phyloP scores from a whole-genome alignment of 92 coral and sea anemone species.

The Galaxea fascicularis region DNA sequence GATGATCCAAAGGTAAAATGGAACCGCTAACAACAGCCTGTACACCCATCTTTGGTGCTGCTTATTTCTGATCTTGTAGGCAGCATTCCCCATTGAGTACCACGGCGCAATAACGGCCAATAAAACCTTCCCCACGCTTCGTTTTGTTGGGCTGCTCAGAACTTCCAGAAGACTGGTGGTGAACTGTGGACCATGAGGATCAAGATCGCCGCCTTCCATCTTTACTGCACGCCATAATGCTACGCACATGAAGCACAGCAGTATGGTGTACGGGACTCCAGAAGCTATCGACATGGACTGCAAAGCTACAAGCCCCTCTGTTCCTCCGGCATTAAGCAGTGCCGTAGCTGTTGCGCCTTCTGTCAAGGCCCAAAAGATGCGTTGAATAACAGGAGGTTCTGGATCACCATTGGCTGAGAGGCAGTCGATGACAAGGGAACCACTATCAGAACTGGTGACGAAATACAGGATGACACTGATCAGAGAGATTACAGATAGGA shows the following conservation, averaged over 20 bases:
- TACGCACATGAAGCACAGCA: conserved; percentile 80
- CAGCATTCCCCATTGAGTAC: conserved; percentile 86
- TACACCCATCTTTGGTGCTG: conserved; percentile 63
- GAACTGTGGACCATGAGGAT: conserved; percentile 78
- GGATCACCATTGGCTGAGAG: conserved; percentile 94
- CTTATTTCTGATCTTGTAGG: conserved; percentile 59
- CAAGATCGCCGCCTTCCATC: conserved; percentile 67
- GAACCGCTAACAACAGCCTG: conserved; percentile 77
- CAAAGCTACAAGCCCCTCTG: conserved; percentile 72
- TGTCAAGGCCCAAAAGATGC: conserved; percentile 94
- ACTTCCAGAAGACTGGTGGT: conserved; percentile 72
- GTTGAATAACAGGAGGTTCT: conserved; percentile 90
- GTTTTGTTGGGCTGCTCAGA: conserved; percentile 46
- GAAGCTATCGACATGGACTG: conserved; percentile 80
- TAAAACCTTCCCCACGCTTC: conserved; percentile 52
- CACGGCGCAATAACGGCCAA: conserved; percentile 83
- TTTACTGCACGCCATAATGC: conserved; percentile 78
- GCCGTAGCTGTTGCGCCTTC: conserved; percentile 80
- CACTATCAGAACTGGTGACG: conserved; percentile 95
- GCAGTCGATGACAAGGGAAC: conserved; percentile 93
- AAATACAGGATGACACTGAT: conserved; percentile 84
- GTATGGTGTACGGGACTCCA: conserved; percentile 75
- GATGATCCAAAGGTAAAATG: conserved; percentile 80
- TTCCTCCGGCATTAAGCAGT: conserved; percentile 80
- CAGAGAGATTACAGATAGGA: conserved; percentile 75